Conservation (phyloP, 2,888 invertebrate genomes). For the Hylaea fasciaria region DNA sequence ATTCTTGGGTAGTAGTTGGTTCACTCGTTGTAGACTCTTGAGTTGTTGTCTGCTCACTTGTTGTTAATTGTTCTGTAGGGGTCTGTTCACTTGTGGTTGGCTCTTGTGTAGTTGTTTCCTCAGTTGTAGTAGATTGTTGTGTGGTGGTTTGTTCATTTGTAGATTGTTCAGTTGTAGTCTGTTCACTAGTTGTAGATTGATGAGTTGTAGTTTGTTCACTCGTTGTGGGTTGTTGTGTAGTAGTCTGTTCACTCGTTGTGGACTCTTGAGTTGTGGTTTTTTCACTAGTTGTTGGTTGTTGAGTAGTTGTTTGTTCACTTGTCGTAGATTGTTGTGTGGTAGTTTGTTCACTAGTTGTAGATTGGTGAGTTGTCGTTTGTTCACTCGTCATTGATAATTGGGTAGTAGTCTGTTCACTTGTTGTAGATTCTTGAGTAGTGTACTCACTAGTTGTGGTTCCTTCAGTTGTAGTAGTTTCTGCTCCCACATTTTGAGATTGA, state of each 20-base stretch:
- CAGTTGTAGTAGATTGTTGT: conserved; percentile 34
- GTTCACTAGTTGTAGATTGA: conserved; percentile 31
- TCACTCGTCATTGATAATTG: conserved; percentile 33
- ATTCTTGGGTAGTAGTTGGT: conserved; percentile 42
- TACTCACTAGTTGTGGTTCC: conserved; percentile 38
- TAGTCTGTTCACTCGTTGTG: conserved; percentile 41
- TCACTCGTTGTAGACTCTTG: conserved; percentile 34
- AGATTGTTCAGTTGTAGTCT: conserved; percentile 48
- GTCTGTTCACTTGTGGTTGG: conserved; percentile 38
- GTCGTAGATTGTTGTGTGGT: conserved; percentile 43
- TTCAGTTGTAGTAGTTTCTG: conserved; percentile 32
- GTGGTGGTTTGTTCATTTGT: conserved; percentile 40
- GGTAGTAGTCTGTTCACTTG: conserved; percentile 45
- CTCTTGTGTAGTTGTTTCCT: conserved; percentile 30
- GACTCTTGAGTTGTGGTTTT: conserved; percentile 43
- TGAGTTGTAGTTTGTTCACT: conserved; percentile 39
- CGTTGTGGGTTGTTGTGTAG: conserved; percentile 44
- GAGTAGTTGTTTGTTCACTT: conserved; percentile 39
- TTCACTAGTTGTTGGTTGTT: conserved; percentile 28
- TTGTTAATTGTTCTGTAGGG: conserved; percentile 28
- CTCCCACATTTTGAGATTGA: conserved; percentile 52
- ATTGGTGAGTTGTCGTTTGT: conserved; percentile 41
- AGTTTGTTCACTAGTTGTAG: conserved; percentile 43
- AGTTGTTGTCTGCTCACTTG: conserved; percentile 46
- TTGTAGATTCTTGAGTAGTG: conserved; percentile 42